Evolutionary conservation across 2,888 invertebrate genomes (phyloP).

Genomic region (Sarcophaga variegata): DNA sequence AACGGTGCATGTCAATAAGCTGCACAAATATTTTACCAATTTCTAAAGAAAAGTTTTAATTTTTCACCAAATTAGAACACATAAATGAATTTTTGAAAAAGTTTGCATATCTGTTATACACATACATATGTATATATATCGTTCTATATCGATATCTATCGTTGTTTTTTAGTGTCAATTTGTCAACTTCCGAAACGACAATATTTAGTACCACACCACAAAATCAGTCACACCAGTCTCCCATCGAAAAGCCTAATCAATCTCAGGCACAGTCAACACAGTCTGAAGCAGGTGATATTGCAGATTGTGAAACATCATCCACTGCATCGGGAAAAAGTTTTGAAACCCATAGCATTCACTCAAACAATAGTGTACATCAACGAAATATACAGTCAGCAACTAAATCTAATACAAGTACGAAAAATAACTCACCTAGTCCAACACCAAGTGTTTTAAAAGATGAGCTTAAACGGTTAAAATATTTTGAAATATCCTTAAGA

Average conservation of each 20-base stretch:
- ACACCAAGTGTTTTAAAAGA: constrained; percentile 80
- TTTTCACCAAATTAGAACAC: background rate
- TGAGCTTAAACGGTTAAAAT: constrained; percentile 80
- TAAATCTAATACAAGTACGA: constrained; percentile 73
- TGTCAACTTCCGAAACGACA: constrained; percentile 80
- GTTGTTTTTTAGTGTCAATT: constrained; percentile 73
- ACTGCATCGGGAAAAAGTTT: constrained; percentile 81
- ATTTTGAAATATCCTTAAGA: constrained; percentile 80
- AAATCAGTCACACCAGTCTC: constrained; percentile 73
- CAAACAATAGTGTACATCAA: constrained; percentile 76
- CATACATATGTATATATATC: background rate
- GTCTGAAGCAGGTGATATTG: constrained; percentile 74
- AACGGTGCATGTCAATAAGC: too few relatives aligned
- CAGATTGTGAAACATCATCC: constrained; percentile 79
- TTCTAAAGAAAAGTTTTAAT: too few relatives aligned
- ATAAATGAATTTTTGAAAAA: background rate
- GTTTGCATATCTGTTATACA: background rate
- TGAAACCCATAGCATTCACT: constrained; percentile 79
- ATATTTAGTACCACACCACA: constrained; percentile 80
- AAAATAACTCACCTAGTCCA: constrained; percentile 71
- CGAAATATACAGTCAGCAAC: constrained; percentile 63
- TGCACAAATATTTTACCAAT: too few relatives aligned
- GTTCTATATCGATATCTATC: background rate
- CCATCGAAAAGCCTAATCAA: constrained; percentile 77
- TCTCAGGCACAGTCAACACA: constrained; percentile 73